Base-by-base conservation (phyloP, 2,888 invertebrate genomes). In the Fragum fragum region DNA sequence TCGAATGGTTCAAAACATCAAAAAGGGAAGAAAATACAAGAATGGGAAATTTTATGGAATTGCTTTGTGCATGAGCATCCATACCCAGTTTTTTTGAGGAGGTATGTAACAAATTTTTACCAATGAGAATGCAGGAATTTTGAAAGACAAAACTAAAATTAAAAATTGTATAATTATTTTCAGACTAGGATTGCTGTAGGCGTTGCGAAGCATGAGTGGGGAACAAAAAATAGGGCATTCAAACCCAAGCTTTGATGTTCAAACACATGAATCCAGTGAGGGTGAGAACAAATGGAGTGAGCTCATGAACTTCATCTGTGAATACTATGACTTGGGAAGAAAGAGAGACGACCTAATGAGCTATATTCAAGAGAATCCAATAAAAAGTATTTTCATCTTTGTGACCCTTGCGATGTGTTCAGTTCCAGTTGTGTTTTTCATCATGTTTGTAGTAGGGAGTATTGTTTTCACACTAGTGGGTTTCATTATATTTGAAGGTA, bases 401-500 rank as follows among this genome's bases (percentile, higher is more conserved):
- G 83, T 90, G 14, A 86, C 89, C 26, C 69, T 89, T 47, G 88
- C 79, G 47, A 90, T 91, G 88, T 91, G 90, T 75, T 72, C 88
- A 53, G 72, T 91, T 9, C 92, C 92, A 0, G 73, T 92, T 16
- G 80, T 89, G 53, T 84, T 89, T 57, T 92, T 91, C 73, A 28
- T 87, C 18, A 68, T 86, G 21, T 91, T 92, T 79, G 86, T 88
- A 7, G 61, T 89, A 69, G 87, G 87, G 29, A 90, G 85, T 61
- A 69, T 90, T 26, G 73, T 89, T 16, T 66, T 91, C 32, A 83
- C 89, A 7, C 80, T 92, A 28, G 72, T 83, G 32, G 89, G 88
- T n/a, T 90, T 92, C 70, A 69, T 92, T 9, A 85, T 91, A 53
- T 72, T 92, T 73, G 91, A 92, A 88, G 91, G 92, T 91, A 81